A percentile compares a stretch with the other conserved stretches of the same genome.
phyloP scores from a whole-genome alignment of 2,888 invertebrate genomes.

The Yponomeuta plumbellus region DNA sequence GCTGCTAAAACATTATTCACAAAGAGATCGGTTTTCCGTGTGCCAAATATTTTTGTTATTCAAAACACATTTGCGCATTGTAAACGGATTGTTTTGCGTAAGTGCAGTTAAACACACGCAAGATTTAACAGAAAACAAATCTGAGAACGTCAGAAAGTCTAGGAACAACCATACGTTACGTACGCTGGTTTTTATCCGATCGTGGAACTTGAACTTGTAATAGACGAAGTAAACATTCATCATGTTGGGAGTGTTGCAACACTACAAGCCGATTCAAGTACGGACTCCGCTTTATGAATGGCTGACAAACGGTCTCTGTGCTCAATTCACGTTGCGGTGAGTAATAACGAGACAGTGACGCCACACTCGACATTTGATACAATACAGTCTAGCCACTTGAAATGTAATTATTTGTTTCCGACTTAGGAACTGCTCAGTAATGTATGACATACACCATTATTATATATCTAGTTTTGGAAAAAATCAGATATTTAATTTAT shows the following conservation, averaged over 20 bases:
- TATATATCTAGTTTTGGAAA: too few species aligned
- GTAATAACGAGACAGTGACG: constrained; percentile 23
- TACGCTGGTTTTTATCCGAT: neutral
- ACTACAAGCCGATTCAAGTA: neutral
- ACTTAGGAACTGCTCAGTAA: neutral
- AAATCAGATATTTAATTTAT: too few species aligned
- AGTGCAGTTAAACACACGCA: too few species aligned
- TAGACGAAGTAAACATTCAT: neutral
- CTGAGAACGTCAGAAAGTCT: neutral
- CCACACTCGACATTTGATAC: constrained; percentile 1
- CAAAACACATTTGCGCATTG: too few species aligned
- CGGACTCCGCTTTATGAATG: constrained; percentile 14
- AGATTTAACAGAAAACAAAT: neutral
- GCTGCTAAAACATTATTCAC: too few species aligned
- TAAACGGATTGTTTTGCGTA: too few species aligned
- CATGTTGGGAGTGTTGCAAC: neutral
- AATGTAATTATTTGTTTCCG: neutral
- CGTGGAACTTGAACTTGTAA: neutral
- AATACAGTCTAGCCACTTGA: neutral
- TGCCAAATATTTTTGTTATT: too few species aligned
- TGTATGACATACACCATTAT: neutral
- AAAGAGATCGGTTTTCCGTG: too few species aligned
- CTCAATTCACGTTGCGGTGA: constrained; percentile 30
- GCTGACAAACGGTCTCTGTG: constrained; percentile 16
- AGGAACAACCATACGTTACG: neutral